Evolutionary conservation across 2,888 invertebrate species (phyloP), one percentile per base, ranked within the genome.

Genomic region (Metopia argyrocephala): DNA sequence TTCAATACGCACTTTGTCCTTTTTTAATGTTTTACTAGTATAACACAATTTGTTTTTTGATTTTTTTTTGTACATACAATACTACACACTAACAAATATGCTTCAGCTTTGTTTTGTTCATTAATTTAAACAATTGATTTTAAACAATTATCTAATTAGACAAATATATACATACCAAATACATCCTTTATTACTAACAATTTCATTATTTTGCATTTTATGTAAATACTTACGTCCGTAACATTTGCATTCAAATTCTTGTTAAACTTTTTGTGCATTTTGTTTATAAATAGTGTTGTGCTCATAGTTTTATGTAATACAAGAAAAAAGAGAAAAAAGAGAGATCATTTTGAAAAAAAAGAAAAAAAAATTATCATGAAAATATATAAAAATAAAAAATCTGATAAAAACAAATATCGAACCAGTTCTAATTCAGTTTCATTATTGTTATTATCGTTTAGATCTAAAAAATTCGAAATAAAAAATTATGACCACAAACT

Each of bases 361-460:
- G 65, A 74, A 78, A 74, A 70, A 70, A 46, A 52, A 56, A 20
- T 25, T 56, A 28, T 62, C 9, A 50, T 73, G 68, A 71, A 64
- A 64, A 57, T n/a, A 70, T 57, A 15, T 64, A 12, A 65, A 74
- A 56, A 3, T 5, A 61, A 70, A 76, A 27, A 56, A 27, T 46
- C n/a, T n/a, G 9, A 52, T 21, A 65, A 62, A 54, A 69, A 52
- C 59, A 15, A 74, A 38, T 38, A 38, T 65, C 45, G 28, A 66
- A 50, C 78, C 83, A 80, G 74, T 85, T 86, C 86, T 87, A 89
- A 89, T 71, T 87, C 86, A 86, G 86, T 87, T 87, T 87, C 85
- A 86, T 89, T 86, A 88, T 88, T 88, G 87, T 88, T 89, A 89
- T 85, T 87, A 87, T 89, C 74, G 66, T 81, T 82, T 84, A 85